Evolutionary conservation across 1,140 invertebrate genomes (phyloP).

Genomic region (Thaumetopoea pityocampa): DNA sequence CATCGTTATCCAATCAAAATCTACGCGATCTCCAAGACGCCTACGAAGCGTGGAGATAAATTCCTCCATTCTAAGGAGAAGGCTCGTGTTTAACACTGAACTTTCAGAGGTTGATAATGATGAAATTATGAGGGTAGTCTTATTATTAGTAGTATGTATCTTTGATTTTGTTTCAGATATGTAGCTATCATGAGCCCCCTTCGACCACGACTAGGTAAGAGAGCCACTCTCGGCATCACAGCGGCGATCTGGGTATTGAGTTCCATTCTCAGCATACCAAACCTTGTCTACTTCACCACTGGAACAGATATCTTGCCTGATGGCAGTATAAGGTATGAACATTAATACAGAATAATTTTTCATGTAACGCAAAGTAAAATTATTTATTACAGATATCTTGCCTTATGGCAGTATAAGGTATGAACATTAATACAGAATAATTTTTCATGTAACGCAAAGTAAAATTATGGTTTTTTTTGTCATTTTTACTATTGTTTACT

Average conservation of each 20-base stretch:
- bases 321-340: constrained; percentile 74
- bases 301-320: constrained; percentile 74
- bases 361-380: too few relatives aligned
- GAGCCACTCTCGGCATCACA: constrained; percentile 88
- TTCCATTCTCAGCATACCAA: constrained; percentile 86
- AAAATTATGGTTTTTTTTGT: too few relatives aligned
- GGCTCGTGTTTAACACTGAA: too few relatives aligned
- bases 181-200: constrained; percentile 95
- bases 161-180: constrained; percentile 80
- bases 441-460: too few relatives aligned
- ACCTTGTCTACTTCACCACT: constrained; percentile 88
- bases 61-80: too few relatives aligned
- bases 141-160: constrained; percentile 1
- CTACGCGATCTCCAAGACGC: too few relatives aligned
- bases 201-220: constrained; percentile 87
- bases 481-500: too few relatives aligned
- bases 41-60: too few relatives aligned
- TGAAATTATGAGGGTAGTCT: not conserved
- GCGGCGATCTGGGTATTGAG: constrained; percentile 87
- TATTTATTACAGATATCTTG: constrained; percentile 65
- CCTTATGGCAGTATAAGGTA: constrained; percentile 78
- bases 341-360: not conserved
- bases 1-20: too few relatives aligned
- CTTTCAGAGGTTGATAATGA: too few relatives aligned
- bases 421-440: not conserved